phyloP scores from a whole-genome alignment of 2,113 vertebrate genomes.

The Nycticorax nycticorax region DNA sequence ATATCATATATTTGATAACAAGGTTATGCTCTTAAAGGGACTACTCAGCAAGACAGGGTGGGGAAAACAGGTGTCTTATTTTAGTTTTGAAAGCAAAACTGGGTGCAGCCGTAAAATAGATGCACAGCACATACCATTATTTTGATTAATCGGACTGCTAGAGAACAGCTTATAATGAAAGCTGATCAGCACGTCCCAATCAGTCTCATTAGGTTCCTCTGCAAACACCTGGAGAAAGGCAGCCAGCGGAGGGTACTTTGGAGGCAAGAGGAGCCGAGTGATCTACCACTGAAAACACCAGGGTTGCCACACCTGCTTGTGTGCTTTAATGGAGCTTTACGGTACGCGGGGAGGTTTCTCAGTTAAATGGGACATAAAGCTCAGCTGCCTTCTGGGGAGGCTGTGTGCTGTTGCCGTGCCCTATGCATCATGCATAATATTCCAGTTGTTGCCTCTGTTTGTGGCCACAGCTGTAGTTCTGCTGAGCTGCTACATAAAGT shows the following conservation, averaged over 20 bases:
- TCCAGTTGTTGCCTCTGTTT: constrained; percentile 50
- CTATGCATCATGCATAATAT: neutral
- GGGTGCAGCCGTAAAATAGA: neutral
- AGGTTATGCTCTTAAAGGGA: constrained; percentile 54
- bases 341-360: neutral
- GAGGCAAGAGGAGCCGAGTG: neutral
- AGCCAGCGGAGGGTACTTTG: neutral
- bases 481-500: constrained; percentile 28
- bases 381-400: constrained; percentile 53
- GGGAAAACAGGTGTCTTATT: constrained; percentile 34
- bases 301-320: neutral
- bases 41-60: constrained; percentile 35
- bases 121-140: neutral
- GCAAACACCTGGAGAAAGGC: constrained; percentile 35
- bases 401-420: neutral
- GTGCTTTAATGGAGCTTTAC: neutral
- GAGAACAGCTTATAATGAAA: neutral
- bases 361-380: constrained; percentile 60
- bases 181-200: neutral
- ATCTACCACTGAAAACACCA: neutral
- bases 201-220: neutral
- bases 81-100: constrained; percentile 37
- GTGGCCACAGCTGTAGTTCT: constrained; percentile 38
- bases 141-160: constrained; percentile 17
- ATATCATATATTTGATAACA: constrained; percentile 29